Conservation (phyloP, 2,797 vertebrate species). For the Cossypha niveicapilla region DNA sequence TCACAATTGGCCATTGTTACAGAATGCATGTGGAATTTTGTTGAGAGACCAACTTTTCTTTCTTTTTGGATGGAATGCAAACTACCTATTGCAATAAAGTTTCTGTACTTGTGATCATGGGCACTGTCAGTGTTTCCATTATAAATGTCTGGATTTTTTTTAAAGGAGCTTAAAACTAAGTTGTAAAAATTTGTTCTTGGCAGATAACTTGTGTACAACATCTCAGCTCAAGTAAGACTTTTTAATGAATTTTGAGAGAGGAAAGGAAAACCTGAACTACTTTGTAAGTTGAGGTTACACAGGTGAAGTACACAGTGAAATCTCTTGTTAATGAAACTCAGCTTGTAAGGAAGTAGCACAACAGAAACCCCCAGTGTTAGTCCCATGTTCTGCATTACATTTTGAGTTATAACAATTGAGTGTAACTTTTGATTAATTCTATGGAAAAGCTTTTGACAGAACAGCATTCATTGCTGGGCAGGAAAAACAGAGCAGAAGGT, state of each 20-base stretch:
- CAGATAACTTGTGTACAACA: constrained; percentile 64
- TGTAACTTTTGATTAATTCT: not conserved
- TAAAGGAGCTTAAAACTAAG: constrained; percentile 59
- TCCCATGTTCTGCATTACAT: not conserved
- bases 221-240: constrained; percentile 47
- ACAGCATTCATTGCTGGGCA: not conserved
- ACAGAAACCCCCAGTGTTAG: not conserved
- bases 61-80: constrained; percentile 50
- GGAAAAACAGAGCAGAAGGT: not conserved
- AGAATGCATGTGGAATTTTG: not conserved
- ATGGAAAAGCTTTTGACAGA: not conserved
- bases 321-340: not conserved
- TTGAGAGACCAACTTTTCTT: constrained; percentile 13
- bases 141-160: constrained; percentile 61
- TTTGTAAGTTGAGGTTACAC: constrained; percentile 10
- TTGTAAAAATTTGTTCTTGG: constrained; percentile 74
- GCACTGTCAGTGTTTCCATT: constrained; percentile 71
- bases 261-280: not conserved
- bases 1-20: constrained; percentile 37
- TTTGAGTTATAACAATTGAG: not conserved
- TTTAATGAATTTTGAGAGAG: constrained; percentile 26
- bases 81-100: constrained; percentile 45
- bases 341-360: not conserved
- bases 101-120: constrained; percentile 52
- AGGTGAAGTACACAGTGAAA: not conserved